These are phyloP conservation scores for Leucopternis melanops DNA, from an alignment of 2,113 vertebrate genomes.

Conservation along the genomic window DNA sequence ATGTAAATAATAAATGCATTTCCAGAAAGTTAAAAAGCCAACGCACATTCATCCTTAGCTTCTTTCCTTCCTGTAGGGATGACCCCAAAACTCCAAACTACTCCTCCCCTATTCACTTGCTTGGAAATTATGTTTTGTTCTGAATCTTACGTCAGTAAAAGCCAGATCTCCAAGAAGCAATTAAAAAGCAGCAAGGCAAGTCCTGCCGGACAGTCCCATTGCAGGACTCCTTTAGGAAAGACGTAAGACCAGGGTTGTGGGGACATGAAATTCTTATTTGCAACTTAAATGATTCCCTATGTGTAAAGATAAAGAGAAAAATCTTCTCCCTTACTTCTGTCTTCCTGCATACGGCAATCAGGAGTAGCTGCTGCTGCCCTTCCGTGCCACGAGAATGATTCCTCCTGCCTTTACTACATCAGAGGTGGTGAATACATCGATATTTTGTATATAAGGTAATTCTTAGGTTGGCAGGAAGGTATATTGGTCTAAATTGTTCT, in stretches of 20 bases:
- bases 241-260: background rate
- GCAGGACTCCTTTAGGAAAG: background rate
- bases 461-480: background rate
- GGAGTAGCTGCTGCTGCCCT: background rate
- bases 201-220: background rate
- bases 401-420: background rate
- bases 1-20: background rate
- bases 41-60: fast-evolving
- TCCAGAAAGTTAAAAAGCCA: background rate
- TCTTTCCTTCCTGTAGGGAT: background rate
- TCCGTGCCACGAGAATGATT: background rate
- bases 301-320: background rate
- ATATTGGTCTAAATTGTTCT: background rate
- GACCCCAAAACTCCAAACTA: background rate
- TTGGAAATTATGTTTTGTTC: background rate
- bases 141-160: background rate
- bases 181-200: background rate
- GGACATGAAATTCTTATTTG: background rate
- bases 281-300: background rate
- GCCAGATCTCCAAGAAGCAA: background rate
- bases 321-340: background rate
- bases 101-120: background rate
- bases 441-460: background rate
- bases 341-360: background rate
- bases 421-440: background rate